Conservation (phyloP, 2,113 vertebrate genomes). For the Chitala chitala region DNA sequence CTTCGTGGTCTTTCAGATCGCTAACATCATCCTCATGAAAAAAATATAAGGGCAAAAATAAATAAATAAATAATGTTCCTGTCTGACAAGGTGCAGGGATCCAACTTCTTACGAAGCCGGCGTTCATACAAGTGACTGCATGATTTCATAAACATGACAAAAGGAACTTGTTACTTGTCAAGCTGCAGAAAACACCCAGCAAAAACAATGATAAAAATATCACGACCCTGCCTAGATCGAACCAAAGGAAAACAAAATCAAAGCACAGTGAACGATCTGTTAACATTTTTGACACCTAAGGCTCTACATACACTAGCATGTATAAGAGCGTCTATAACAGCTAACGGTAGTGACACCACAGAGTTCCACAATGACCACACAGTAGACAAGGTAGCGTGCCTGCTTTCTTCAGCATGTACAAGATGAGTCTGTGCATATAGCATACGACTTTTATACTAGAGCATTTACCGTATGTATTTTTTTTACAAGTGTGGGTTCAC, state of each 20-base stretch:
- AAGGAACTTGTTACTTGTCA: background rate
- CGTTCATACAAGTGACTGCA: too few relatives aligned
- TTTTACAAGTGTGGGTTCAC: too few relatives aligned
- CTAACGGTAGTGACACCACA: too few relatives aligned
- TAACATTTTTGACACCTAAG: too few relatives aligned
- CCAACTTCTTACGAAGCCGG: background rate
- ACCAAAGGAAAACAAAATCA: background rate
- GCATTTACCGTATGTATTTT: too few relatives aligned
- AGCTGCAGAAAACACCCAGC: background rate
- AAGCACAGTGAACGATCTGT: background rate
- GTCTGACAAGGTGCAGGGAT: background rate
- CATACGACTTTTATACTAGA: too few relatives aligned
- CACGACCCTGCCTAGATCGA: background rate
- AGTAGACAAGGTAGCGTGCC: too few relatives aligned
- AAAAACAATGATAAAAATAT: background rate
- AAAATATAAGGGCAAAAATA: background rate
- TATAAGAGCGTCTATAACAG: too few relatives aligned
- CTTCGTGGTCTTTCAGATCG: conserved; percentile 48
- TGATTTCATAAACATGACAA: background rate
- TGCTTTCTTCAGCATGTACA: too few relatives aligned
- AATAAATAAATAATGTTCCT: background rate
- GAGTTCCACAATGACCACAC: too few relatives aligned
- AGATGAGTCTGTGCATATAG: too few relatives aligned
- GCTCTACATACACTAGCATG: too few relatives aligned
- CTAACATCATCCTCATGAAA: conserved; percentile 39